These are phyloP conservation scores for Macaca mulatta DNA, from an alignment of 2,113 vertebrate species.

Conservation along the genomic window DNA sequence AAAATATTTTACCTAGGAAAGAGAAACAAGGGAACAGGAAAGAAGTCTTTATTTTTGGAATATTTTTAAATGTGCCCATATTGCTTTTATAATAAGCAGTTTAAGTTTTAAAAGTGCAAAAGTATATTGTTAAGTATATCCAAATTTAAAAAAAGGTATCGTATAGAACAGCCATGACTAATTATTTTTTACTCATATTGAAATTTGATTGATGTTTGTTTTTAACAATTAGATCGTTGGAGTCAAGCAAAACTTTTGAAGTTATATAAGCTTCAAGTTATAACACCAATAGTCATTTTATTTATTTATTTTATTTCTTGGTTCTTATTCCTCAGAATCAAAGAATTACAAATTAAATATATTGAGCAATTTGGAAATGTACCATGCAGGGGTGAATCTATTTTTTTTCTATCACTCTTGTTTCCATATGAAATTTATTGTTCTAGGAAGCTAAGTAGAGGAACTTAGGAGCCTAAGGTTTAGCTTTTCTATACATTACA, in stretches of 20 bases:
- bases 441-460: slow-evolving; percentile 46
- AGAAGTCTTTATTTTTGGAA: neutral
- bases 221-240: neutral
- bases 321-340: slow-evolving; percentile 3
- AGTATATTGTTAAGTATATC: neutral
- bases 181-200: neutral
- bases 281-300: neutral
- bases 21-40: neutral
- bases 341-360: slow-evolving; percentile 18
- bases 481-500: neutral
- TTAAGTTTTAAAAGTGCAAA: neutral
- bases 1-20: neutral
- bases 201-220: neutral
- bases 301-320: neutral
- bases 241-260: neutral
- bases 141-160: neutral
- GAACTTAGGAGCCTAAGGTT: neutral
- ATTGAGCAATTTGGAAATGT: neutral
- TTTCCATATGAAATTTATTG: neutral
- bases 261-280: neutral
- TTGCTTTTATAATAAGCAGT: neutral
- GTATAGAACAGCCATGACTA: neutral
- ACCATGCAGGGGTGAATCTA: neutral
- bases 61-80: neutral
- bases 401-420: neutral